Evolutionary conservation across 2,113 vertebrate species (phyloP).

Genomic region (Aptenodytes forsteri): DNA sequence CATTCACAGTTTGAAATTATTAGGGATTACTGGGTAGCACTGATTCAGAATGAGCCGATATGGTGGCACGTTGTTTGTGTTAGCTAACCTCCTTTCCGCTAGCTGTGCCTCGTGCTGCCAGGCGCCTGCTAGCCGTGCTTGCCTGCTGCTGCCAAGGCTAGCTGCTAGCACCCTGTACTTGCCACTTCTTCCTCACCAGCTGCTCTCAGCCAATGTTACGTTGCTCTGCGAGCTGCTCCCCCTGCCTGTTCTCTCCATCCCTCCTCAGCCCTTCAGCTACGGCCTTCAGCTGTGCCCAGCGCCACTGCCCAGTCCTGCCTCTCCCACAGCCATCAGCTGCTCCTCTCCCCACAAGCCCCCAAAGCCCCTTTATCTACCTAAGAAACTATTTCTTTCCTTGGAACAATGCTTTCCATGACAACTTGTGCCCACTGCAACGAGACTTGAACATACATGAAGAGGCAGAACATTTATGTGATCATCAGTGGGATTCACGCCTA

Average conservation of each 20-base stretch:
- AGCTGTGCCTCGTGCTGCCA: background rate
- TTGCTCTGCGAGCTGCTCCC: background rate
- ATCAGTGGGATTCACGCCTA: background rate
- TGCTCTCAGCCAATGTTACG: background rate
- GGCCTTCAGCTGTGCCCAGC: background rate
- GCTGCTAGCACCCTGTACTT: background rate
- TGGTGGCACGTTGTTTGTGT: background rate
- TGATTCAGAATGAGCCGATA: background rate
- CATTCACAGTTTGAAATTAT: background rate
- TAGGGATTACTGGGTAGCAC: background rate
- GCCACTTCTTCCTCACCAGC: background rate
- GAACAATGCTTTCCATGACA: background rate
- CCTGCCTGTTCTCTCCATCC: background rate
- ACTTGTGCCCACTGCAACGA: background rate
- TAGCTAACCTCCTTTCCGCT: background rate
- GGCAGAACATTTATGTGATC: background rate
- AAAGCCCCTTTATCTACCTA: background rate
- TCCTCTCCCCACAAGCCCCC: background rate
- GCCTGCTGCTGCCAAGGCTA: background rate
- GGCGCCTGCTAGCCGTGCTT: accelerated
- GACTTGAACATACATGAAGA: background rate
- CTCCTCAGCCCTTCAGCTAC: background rate
- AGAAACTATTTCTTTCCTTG: background rate
- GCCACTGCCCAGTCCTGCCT: background rate
- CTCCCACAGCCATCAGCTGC: background rate